Conservation (phyloP, 2,113 vertebrate species). For the Todiramphus saurophagus region DNA sequence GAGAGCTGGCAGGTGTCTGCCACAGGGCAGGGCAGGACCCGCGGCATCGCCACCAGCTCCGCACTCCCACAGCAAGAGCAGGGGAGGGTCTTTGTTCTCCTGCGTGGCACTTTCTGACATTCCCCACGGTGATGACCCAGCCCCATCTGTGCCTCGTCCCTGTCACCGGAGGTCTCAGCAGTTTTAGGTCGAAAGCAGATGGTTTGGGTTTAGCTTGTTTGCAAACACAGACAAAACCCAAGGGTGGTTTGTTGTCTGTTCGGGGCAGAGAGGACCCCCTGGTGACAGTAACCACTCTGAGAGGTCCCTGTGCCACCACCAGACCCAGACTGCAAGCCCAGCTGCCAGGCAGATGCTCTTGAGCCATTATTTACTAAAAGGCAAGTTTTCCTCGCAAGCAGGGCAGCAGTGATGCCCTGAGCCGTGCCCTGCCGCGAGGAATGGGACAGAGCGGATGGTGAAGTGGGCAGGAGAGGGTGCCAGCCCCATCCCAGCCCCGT, state of each 20-base stretch:
- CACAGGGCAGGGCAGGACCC: not conserved
- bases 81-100: not conserved
- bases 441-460: not conserved
- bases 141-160: not conserved
- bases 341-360: not conserved
- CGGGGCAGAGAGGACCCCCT: not conserved
- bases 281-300: not conserved
- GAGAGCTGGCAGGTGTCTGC: rapidly evolving
- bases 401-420: not conserved
- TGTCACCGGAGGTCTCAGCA: rapidly evolving
- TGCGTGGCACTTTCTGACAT: rapidly evolving
- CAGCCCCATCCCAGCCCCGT: not conserved
- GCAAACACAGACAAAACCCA: not conserved
- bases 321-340: not conserved
- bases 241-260: not conserved
- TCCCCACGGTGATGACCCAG: rapidly evolving
- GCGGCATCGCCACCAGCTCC: not conserved
- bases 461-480: not conserved
- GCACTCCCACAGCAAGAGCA: rapidly evolving
- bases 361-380: rapidly evolving
- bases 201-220: not conserved
- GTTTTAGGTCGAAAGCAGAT: not conserved
- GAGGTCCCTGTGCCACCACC: not conserved
- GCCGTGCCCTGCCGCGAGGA: not conserved
- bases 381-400: rapidly evolving